phyloP scores from a whole-genome alignment of 1,140 invertebrate genomes.

The Paraescarpia echinospica region DNA sequence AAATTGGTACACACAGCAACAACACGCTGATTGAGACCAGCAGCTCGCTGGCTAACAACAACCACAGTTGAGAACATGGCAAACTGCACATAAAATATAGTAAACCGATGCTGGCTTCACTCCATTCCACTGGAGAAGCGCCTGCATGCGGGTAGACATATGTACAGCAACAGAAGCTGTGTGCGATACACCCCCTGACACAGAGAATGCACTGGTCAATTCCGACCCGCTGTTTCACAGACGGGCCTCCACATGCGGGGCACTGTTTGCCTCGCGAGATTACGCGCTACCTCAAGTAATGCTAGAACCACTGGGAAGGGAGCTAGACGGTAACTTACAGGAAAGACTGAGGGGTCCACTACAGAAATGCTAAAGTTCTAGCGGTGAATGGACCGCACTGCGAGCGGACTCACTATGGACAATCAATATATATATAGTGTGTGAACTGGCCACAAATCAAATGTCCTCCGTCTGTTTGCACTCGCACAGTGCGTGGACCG shows the following conservation, averaged over 20 bases:
- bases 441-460: background rate
- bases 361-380: background rate
- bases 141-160: background rate
- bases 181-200: background rate
- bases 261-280: background rate
- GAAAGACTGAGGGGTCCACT: background rate
- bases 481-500: background rate
- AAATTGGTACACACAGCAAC: background rate
- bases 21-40: background rate
- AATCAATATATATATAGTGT: background rate
- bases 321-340: background rate
- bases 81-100: background rate
- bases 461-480: background rate
- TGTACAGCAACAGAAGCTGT: background rate
- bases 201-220: background rate
- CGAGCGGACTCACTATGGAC: no score
- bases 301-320: background rate
- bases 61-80: background rate
- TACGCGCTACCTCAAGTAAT: background rate
- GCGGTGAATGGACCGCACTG: background rate
- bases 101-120: background rate
- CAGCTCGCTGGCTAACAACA: background rate
- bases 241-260: background rate
- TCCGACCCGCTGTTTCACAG: background rate
- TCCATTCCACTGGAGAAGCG: background rate